Conservation (phyloP, 2,797 vertebrate genomes). For the Crocidura indochinensis region DNA sequence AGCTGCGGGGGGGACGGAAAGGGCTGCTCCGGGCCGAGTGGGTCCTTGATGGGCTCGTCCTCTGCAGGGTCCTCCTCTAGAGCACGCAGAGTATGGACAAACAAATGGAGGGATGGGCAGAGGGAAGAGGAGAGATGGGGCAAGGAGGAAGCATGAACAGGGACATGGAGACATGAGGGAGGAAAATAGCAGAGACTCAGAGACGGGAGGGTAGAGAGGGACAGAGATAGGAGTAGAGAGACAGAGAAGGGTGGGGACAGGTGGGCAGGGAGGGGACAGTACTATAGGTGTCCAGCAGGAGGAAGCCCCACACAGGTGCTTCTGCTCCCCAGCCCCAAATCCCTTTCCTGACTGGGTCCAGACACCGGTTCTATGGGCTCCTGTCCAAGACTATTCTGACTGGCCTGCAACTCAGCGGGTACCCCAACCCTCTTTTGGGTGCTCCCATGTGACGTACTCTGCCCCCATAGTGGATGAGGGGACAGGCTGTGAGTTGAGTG, state of each 20-base stretch:
- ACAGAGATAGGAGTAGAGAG: not conserved
- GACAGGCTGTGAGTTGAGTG: too few relatives aligned
- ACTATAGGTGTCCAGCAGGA: not conserved
- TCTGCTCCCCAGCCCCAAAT: too few relatives aligned
- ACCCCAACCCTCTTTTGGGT: not conserved
- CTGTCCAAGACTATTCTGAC: too few relatives aligned
- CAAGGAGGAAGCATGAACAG: not conserved
- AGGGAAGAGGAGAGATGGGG: not conserved
- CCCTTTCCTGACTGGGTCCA: too few relatives aligned
- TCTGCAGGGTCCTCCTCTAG: constrained; percentile 94
- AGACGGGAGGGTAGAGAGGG: not conserved
- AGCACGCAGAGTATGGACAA: constrained; percentile 72
- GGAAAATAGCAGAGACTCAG: not conserved
- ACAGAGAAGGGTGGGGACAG: not conserved
- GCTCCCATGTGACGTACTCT: too few relatives aligned
- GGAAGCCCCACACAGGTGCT: not conserved
- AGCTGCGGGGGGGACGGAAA: constrained; percentile 93
- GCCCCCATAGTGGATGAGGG: too few relatives aligned
- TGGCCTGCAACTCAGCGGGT: too few relatives aligned
- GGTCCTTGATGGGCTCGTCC: constrained; percentile 93
- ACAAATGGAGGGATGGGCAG: not conserved
- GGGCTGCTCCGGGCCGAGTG: constrained; percentile 90
- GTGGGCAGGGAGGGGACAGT: not conserved
- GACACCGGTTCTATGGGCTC: too few relatives aligned
- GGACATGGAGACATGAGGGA: too few relatives aligned